Evolutionary conservation across 2,797 vertebrate species (phyloP).

Genomic region (Todus mexicanus): DNA sequence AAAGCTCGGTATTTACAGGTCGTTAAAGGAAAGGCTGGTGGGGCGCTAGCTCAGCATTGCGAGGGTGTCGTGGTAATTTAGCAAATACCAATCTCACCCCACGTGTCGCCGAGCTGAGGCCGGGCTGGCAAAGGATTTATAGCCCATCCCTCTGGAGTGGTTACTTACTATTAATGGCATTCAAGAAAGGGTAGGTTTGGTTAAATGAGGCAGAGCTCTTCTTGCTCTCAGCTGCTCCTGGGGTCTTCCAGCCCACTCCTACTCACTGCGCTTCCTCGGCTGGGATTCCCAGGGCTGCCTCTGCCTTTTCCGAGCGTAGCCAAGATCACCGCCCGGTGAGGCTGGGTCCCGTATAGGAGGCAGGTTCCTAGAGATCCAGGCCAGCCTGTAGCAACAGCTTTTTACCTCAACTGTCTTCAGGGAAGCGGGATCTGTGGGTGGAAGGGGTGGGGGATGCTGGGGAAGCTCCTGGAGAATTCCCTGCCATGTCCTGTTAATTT

Average conservation of each 20-base stretch:
- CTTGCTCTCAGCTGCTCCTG: neutral
- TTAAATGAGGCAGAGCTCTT: neutral
- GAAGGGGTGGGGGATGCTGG: fast-evolving
- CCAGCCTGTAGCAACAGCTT: fast-evolving
- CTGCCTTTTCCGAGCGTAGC: neutral
- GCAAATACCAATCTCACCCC: no score
- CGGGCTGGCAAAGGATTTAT: neutral
- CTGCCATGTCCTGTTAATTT: conserved; percentile 52
- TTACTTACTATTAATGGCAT: neutral
- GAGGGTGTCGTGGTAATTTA: neutral
- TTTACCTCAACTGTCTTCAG: fast-evolving
- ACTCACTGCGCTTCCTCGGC: neutral
- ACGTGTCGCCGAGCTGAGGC: neutral
- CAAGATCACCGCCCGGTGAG: fast-evolving
- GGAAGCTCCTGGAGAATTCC: fast-evolving
- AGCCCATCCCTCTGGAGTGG: neutral
- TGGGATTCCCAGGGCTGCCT: neutral
- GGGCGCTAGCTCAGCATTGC: neutral
- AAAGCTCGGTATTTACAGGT: conserved; percentile 8
- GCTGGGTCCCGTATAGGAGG: no score
- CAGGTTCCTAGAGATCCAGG: fast-evolving
- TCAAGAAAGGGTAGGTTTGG: neutral
- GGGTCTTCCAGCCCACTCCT: neutral
- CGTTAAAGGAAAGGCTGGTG: neutral
- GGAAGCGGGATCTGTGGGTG: fast-evolving